Base-by-base conservation (phyloP, 2,888 invertebrate genomes). In the Agrotis puta region DNA sequence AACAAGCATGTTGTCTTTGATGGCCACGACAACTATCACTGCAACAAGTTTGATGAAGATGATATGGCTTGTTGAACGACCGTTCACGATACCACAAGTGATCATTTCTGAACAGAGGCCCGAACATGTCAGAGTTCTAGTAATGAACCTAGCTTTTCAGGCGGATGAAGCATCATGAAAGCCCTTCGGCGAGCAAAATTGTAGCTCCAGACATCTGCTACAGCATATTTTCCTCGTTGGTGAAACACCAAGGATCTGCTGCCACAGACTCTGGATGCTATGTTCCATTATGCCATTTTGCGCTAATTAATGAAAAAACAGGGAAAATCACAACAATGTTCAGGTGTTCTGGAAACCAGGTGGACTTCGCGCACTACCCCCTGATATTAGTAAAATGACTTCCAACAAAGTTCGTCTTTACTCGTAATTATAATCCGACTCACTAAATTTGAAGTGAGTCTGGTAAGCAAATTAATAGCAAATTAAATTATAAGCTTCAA, bases 151-250 rank as follows among this genome's bases (percentile, higher is more conserved):
- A 14, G 9, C 16, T 51, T 27, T 62, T 62, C 27, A n/a, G 16
- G 16, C 50, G 6, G n/a, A 27, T 50, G 27, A 5, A 27, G 62
- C 20, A 50, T 51, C 2, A 27, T 9, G 51, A 62, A 27, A 62
- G n/a, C 16, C n/a, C 20, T 20, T 27, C 62, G 51, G 51, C 2
- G 16, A 11, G 20, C 51, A 51, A 62, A 62, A 62, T 62, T 3
- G 3, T 27, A 27, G 27, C 62, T 62, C 51, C 51, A 50, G 62
- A 50, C 3, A 50, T 62, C 5, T 62, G 62, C n/a, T 62, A 50
- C 50, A 50, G 51, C 62, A 50, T 5, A 48, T 50, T 50, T 14
- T 62, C 62, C 39, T 39, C 11, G 39, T 39, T 11, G 9, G 9
- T 39, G 39, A 9, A 33, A 39, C 11, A 39, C 9, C 11, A 39